Base-by-base conservation (phyloP, 2,797 vertebrate species). In the Pseudocheirus occidentalis region DNA sequence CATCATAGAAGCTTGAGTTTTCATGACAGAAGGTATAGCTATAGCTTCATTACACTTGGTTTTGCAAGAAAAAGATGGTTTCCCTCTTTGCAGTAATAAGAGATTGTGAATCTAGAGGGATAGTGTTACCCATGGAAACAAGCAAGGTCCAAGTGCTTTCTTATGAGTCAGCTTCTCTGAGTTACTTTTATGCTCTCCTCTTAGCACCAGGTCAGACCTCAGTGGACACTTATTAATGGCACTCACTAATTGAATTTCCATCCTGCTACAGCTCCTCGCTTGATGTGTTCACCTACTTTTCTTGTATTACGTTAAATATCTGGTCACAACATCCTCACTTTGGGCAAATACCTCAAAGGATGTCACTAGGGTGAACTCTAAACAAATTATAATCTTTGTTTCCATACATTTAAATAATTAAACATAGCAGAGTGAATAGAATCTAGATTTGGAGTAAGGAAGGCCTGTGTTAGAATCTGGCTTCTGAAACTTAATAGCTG, bases 1-100 rank as follows among this genome's bases (percentile, higher is more conserved):
- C 92, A 87, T 73, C 2, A 96, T 95, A 93, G 18, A 34, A 92
- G 59, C 13, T 93, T 92, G 90, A 29, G 89, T 40, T 59, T 90
- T 56, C 6, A 40, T 40, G 18, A 21, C n/a, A 81, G n/a, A 46
- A 81, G 7, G 46, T 46, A 7, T 81, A 81, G 40, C 46, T 55
- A 34, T 52, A 73, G 1, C 2, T 94, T 66, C 2, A 10, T 12
- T 95, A 93, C 93, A 57, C 2, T 50, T 31, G 58, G 0, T 2
- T 66, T 59, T 11, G 91, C 46, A 66, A 18, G 21, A 92, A 10
- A 5, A 57, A 92, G 91, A 62, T 14, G 16, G 0, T 66, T 4
- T 10, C 27, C 0, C 81, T 56, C 50, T 56, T 92, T 50, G n/a
- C 90, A 92, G 62, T 91, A 52, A 92, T 56, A 54, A 91, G 40